Base-by-base conservation (phyloP, 1,140 invertebrate genomes). In the Marisa cornuarietis region DNA sequence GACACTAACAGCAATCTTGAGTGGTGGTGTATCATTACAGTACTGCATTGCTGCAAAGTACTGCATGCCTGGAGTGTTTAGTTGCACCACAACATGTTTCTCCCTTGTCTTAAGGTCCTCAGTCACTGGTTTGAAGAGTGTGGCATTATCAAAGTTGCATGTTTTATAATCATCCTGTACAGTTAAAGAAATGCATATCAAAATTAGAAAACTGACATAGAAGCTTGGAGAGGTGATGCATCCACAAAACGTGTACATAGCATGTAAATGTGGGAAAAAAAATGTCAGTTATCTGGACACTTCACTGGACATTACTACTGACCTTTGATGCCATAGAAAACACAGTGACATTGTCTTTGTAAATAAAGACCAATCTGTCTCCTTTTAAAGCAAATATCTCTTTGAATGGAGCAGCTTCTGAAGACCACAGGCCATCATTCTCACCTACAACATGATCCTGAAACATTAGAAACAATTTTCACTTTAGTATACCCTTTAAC, bases 361-460 rank as follows among this genome's bases (percentile, higher is more conserved):
- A 82, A 13, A 42, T 77, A 54, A 84, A 82, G 42, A 73, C 22
- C 22, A 84, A 68, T 7, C 71, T 22, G 69, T 84, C 83, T 26
- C 63, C 63, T 1, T 76, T 58, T 49, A 84, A 66, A 51, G 79
- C 79, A 71, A 81, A 80, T 24, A 84, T n/a, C 24, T 68, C 71
- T 42, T 71, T 26, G n/a, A 82, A 69, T 8, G 79, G 79, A 49
- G 68, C 72, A 51, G 81, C 79, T 14, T 77, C 63, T 22, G 61
- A 9, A 16, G 83, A 84, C 83, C 83, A 84, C 49, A 72, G 51
- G 68, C 75, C 73, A 22, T 81, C 51, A 11, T 74, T 73, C 18
- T 79, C 80, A 24, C 83, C 83, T 11, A 83, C 72, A 14, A 80
- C 66, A 52, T 74, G 69, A 51, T 61, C 80, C 83, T 83, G 76